Base-by-base conservation (phyloP, 2,888 invertebrate genomes). In the Yponomeuta evonymella region DNA sequence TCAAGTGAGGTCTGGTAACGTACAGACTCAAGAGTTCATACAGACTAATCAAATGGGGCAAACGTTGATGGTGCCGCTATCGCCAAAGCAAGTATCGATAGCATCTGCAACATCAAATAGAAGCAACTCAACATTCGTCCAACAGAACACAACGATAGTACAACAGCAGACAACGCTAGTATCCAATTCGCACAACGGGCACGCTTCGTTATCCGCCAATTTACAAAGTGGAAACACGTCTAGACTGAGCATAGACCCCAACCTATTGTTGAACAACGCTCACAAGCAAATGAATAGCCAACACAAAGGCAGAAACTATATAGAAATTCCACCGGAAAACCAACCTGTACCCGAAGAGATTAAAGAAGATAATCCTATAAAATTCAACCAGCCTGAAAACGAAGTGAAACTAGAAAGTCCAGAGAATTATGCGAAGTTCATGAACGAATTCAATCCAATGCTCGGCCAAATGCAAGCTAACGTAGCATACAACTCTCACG, bases 101-200 rank as follows among this genome's bases (percentile, higher is more conserved):
- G 88, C 92, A 0, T 85, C 93, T 2, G 90, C 93, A 0, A 86
- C 94, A 0, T 87, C 92, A 15, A 94, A 93, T 80, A 93, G 95
- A 72, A 94, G 93, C 71, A 93, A 94, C 76, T 95, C 95, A 0
- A 96, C 97, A 0, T 96, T 95, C 78, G 96, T 97, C 2, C 97
- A 96, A 76, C 96, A 97, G 77, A 97, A 97, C 80, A 96, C 97
- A 0, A 96, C 97, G 1, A 96, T 97, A 77, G 96, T 96, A 2
- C 96, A 96, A 79, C 96, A 96, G 77, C 96, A 96, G 82, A 96
- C 96, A 0, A 96, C 96, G 0, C 94, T 96, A 89, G 95, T 96
- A 4, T 94, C 95, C 0, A 95, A 95, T 78, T 94, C 95, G 77
- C 95, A 93, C 74, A 86, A 86, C 74, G 75, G 85, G 43, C 43